Evolutionary conservation across 2,113 vertebrate genomes (phyloP).

Genomic region (Nycticebus coucang): DNA sequence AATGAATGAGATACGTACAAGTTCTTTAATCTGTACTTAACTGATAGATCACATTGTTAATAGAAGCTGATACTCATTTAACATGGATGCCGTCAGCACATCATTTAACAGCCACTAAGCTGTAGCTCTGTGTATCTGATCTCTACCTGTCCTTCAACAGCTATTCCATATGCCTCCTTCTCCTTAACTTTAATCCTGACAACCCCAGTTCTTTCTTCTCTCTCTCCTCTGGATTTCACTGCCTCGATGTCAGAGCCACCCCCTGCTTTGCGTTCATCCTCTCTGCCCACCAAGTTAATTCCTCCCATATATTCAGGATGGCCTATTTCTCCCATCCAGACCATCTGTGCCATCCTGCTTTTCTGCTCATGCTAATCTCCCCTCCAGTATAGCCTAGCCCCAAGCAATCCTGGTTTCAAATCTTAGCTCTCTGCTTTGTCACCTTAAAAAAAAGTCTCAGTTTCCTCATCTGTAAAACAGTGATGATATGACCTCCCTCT

Average conservation of each 20-base stretch:
- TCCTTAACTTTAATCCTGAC: background rate
- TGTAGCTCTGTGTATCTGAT: background rate
- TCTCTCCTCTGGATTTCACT: background rate
- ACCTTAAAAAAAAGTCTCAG: background rate
- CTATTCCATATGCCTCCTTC: background rate
- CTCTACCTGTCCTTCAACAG: background rate
- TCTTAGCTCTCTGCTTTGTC: background rate
- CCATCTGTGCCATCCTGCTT: background rate
- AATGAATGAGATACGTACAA: background rate
- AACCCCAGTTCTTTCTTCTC: background rate
- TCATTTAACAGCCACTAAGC: background rate
- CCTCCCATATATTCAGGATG: background rate
- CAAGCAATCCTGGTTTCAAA: background rate
- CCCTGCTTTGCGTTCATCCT: background rate
- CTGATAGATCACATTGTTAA: background rate
- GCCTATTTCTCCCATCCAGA: background rate
- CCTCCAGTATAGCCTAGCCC: background rate
- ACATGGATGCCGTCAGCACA: background rate
- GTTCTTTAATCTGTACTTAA: background rate
- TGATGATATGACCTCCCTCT: background rate
- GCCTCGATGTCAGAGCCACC: background rate
- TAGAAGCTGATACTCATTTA: background rate
- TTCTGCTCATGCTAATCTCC: background rate
- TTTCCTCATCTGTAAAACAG: background rate
- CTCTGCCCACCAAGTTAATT: background rate